A percentile compares a stretch with the other conserved stretches of the same genome.
phyloP scores from a whole-genome alignment of 2,797 vertebrate genomes.

The Platyrinchus mystaceus region DNA sequence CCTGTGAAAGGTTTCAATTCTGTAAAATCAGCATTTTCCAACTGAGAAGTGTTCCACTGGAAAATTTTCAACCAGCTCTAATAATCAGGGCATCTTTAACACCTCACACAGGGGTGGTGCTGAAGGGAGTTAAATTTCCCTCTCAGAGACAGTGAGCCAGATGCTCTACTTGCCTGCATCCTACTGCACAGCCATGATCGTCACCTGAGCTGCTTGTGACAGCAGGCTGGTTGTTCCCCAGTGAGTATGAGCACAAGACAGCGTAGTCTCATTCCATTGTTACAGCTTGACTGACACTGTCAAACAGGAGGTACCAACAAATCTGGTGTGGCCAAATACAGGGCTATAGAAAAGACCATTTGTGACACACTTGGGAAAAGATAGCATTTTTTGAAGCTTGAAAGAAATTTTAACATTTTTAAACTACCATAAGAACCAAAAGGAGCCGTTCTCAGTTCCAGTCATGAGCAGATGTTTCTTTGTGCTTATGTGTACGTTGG shows the following conservation, averaged over 20 bases:
- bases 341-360: neutral
- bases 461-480: neutral
- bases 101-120: neutral
- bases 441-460: neutral
- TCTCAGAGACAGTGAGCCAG: neutral
- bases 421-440: neutral
- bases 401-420: neutral
- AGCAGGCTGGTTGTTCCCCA: neutral
- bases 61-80: constrained; percentile 6
- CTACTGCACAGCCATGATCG: accelerated
- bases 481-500: accelerated
- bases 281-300: neutral
- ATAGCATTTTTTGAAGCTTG: neutral
- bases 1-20: constrained; percentile 9
- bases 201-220: neutral
- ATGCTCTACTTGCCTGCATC: neutral
- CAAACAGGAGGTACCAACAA: accelerated
- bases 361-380: neutral
- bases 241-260: accelerated
- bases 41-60: neutral
- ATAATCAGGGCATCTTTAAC: neutral
- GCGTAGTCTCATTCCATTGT: neutral
- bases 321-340: neutral
- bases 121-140: neutral
- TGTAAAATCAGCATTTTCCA: constrained; percentile 47